Evolutionary conservation across 2,797 vertebrate genomes (phyloP).

Genomic region (Dendrocincla fuliginosa): DNA sequence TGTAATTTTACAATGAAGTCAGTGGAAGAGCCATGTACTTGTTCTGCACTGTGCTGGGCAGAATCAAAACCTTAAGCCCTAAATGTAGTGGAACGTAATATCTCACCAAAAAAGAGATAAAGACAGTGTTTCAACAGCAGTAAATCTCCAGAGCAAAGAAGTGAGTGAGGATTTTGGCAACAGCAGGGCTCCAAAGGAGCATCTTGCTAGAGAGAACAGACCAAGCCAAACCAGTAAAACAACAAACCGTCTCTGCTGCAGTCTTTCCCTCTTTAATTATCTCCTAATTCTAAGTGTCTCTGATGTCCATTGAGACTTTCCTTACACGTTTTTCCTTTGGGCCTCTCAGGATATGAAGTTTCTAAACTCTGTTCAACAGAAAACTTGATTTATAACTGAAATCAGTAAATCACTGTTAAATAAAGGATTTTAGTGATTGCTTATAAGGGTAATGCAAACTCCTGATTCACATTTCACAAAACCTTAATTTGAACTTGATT

Average conservation of each 20-base stretch:
- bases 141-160: neutral
- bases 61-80: neutral
- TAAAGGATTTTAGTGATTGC: slow-evolving; percentile 47
- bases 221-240: neutral
- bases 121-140: neutral
- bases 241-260: neutral
- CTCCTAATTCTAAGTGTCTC: neutral
- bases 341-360: neutral
- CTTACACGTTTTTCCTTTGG: neutral
- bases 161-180: neutral
- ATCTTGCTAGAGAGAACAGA: neutral
- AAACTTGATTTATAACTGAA: slow-evolving; percentile 40
- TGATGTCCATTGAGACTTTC: neutral
- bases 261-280: neutral
- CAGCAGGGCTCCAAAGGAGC: neutral
- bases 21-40: neutral
- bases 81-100: neutral
- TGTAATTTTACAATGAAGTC: neutral
- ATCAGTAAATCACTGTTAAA: slow-evolving; percentile 15
- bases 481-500: neutral
- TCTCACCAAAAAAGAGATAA: neutral
- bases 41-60: neutral
- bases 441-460: neutral
- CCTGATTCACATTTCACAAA: slow-evolving; percentile 40
- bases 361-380: neutral